These are phyloP conservation scores for Conus betulinus DNA, from an alignment of 1,140 invertebrate genomes.

Conservation along the genomic window DNA sequence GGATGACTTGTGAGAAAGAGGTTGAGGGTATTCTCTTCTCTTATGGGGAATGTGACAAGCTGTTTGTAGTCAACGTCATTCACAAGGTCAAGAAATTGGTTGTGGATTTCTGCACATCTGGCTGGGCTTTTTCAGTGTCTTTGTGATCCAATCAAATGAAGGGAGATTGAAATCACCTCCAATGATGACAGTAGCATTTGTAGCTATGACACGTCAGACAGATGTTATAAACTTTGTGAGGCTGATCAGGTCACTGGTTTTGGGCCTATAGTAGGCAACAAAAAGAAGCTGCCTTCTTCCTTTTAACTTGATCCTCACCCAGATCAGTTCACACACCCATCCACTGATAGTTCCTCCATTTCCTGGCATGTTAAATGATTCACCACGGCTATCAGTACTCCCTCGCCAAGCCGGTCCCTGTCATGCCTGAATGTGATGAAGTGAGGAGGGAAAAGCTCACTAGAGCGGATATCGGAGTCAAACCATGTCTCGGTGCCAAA, in stretches of 20 bases:
- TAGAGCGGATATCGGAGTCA: not conserved
- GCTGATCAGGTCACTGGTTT: not conserved
- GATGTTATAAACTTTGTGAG: not conserved
- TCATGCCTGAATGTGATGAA: not conserved
- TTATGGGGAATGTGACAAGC: not conserved
- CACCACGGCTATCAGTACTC: not conserved
- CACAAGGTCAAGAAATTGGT: not conserved
- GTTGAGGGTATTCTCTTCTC: not conserved
- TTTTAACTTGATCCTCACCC: not conserved
- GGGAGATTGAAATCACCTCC: no score
- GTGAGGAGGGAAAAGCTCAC: not conserved
- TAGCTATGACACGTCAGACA: not conserved
- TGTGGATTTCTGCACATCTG: not conserved
- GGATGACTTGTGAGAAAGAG: slow-evolving; percentile 3
- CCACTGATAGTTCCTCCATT: not conserved
- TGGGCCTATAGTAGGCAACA: not conserved
- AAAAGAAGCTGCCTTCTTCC: not conserved
- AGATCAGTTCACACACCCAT: not conserved
- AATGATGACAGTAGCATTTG: no score
- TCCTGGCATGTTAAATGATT: not conserved
- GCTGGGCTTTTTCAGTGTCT: no score
- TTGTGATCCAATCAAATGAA: no score
- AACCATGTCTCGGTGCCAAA: not conserved
- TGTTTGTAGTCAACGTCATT: not conserved
- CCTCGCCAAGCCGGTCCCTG: not conserved